Evolutionary conservation across 30 jellyfish, hydroid and myxozoan genomes (phyloP).

Genomic region (Hydra vulgaris): DNA sequence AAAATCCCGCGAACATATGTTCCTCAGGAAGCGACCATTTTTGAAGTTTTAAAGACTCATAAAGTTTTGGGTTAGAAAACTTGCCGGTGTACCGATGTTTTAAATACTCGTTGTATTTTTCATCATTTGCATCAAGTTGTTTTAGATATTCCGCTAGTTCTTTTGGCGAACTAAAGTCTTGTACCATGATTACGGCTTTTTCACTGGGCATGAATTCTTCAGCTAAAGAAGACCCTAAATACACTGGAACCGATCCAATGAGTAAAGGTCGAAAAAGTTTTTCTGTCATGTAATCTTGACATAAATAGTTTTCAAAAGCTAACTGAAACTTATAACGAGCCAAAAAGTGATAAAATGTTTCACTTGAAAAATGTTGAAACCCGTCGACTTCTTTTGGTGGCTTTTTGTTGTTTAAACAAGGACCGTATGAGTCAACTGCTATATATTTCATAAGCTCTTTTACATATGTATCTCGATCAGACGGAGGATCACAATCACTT

Average conservation of each 20-base stretch:
- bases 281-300: conserved; percentile 90
- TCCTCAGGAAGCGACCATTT: conserved; percentile 38
- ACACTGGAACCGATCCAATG: conserved; percentile 73
- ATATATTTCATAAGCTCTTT: conserved; percentile 66
- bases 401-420: conserved; percentile 63
- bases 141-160: conserved; percentile 51
- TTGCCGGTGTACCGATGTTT: conserved; percentile 40
- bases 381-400: conserved; percentile 64
- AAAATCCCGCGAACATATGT: conserved; percentile 51
- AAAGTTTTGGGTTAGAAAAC: conserved; percentile 39
- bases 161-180: conserved; percentile 51
- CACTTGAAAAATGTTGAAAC: conserved; percentile 45
- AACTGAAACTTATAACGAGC: conserved; percentile 63
- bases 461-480: conserved; percentile 76
- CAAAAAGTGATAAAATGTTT: conserved; percentile 39
- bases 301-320: conserved; percentile 60
- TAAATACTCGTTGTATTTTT: conserved; percentile 45
- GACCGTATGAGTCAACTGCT: conserved; percentile 69
- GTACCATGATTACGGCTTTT: conserved; percentile 45
- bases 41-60: conserved; percentile 22
- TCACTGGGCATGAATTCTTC: conserved; percentile 59
- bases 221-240: conserved; percentile 64
- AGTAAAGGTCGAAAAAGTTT: conserved; percentile 66
- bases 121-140: conserved; percentile 38
- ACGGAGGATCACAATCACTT: conserved; percentile 73